phyloP scores from a whole-genome alignment of 2,888 invertebrate species.

The Hydrotaea cyrtoneurina region DNA sequence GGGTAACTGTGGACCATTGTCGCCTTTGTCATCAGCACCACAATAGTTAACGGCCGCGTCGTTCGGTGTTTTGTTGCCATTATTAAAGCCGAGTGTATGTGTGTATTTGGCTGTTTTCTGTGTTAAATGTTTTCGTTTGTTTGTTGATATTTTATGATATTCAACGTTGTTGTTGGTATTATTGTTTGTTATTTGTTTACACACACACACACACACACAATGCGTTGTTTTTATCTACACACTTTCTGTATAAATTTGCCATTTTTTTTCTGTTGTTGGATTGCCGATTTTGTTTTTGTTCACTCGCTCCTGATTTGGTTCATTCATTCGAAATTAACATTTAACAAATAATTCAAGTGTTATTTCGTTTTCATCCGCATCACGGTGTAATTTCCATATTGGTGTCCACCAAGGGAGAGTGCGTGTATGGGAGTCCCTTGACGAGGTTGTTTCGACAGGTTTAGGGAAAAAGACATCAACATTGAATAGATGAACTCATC shows the following conservation, averaged over 20 bases:
- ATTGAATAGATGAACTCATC: no score
- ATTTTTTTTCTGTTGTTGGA: neutral
- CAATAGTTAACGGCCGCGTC: neutral
- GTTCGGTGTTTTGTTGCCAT: constrained; percentile 27
- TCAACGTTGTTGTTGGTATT: constrained; percentile 15
- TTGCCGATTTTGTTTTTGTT: neutral
- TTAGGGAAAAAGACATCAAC: neutral
- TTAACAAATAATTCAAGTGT: constrained; percentile 45
- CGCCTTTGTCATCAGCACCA: neutral
- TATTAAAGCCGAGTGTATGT: constrained; percentile 16
- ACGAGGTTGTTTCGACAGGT: neutral
- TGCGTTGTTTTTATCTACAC: neutral
- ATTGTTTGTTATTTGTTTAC: neutral
- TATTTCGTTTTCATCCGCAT: constrained; percentile 6
- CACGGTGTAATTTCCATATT: neutral
- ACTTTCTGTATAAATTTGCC: neutral
- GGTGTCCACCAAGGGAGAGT: neutral
- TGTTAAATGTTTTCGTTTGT: constrained; percentile 21
- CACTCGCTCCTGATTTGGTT: neutral
- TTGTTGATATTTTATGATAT: constrained; percentile 25
- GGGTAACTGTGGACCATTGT: no score
- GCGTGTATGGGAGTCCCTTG: neutral
- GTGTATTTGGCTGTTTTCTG: neutral
- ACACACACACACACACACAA: neutral
- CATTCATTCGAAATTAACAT: constrained; percentile 43